phyloP scores from a whole-genome alignment of 2,113 vertebrate genomes.

The Bubo scandiacus region DNA sequence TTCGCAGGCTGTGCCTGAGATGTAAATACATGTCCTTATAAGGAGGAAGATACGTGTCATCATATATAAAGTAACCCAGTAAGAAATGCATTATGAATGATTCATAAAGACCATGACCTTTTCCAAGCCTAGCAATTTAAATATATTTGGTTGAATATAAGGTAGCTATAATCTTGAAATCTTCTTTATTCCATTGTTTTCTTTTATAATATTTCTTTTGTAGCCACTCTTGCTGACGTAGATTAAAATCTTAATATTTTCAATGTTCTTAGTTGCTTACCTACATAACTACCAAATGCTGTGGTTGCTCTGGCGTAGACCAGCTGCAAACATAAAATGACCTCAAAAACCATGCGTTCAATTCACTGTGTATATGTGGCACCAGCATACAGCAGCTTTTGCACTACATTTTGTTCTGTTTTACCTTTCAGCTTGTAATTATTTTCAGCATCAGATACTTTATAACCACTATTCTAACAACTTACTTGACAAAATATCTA shows the following conservation, averaged over 20 bases:
- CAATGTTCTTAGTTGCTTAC: background rate
- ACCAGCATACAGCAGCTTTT: background rate
- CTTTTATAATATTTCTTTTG: background rate
- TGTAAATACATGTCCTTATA: background rate
- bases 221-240: background rate
- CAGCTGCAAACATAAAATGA: background rate
- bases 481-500: background rate
- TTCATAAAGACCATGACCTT: constrained; percentile 19
- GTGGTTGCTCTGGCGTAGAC: background rate
- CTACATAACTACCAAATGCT: background rate
- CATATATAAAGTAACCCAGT: background rate
- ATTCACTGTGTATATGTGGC: background rate
- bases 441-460: background rate
- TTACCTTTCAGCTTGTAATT: background rate
- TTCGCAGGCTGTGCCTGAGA: background rate
- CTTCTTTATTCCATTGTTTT: background rate
- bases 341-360: background rate
- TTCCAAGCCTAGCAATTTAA: background rate
- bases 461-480: background rate
- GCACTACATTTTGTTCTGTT: background rate
- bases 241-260: constrained; percentile 1
- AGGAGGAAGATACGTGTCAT: background rate
- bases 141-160: background rate
- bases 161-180: background rate
- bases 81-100: background rate